These are phyloP conservation scores for Merops nubicus DNA, from an alignment of 2,113 vertebrate genomes.

Conservation along the genomic window DNA sequence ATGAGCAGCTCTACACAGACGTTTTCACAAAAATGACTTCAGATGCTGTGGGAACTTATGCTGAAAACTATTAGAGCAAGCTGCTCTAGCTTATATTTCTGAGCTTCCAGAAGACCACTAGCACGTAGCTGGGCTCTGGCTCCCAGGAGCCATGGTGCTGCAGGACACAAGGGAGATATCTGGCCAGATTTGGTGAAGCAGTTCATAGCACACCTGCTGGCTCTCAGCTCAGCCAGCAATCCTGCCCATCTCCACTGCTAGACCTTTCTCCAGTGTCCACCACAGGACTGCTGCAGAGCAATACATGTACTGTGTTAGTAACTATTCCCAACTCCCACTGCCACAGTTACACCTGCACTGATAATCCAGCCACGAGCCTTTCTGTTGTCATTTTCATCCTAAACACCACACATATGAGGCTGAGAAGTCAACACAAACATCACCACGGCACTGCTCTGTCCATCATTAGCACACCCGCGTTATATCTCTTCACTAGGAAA, in stretches of 20 bases:
- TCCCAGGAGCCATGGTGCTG: neutral
- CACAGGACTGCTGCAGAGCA: neutral
- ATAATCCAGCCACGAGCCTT: neutral
- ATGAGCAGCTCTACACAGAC: neutral
- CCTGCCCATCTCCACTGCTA: neutral
- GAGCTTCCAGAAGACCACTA: neutral
- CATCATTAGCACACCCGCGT: neutral
- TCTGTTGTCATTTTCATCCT: neutral
- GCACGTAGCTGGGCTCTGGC: neutral
- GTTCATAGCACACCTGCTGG: neutral
- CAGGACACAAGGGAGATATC: neutral
- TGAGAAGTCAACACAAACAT: neutral
- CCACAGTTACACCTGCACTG: accelerated
- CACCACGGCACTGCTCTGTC: neutral
- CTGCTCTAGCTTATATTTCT: neutral
- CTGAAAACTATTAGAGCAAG: neutral
- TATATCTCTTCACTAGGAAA: neutral
- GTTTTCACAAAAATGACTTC: neutral
- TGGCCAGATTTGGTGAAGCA: neutral
- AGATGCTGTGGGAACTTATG: neutral
- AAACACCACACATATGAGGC: neutral
- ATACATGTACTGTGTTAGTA: neutral
- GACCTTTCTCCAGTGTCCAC: neutral
- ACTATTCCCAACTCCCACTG: neutral
- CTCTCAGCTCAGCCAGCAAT: neutral